These are phyloP conservation scores for Delia radicum DNA, from an alignment of 1,140 invertebrate genomes.

Conservation along the genomic window DNA sequence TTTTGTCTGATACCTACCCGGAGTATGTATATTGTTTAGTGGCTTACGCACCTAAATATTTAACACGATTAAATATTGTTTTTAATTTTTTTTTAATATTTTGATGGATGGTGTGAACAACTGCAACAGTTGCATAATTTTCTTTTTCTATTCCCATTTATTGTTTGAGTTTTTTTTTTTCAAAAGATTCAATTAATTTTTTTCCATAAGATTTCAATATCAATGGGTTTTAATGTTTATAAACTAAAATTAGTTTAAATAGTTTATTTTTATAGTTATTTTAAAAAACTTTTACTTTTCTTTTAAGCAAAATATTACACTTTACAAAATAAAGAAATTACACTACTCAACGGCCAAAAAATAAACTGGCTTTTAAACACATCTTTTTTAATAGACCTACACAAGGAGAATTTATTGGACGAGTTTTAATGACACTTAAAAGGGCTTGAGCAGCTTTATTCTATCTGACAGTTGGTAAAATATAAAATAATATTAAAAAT, in stretches of 20 bases:
- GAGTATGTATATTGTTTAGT: not conserved
- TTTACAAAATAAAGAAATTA: not conserved
- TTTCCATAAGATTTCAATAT: not conserved
- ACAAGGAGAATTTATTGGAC: no score
- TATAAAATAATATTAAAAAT: no score
- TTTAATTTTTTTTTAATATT: not conserved
- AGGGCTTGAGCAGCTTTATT: no score
- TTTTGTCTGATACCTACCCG: not conserved
- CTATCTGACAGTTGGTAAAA: no score
- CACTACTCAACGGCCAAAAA: no score
- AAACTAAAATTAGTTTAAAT: no score
- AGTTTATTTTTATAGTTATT: no score
- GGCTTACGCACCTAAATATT: not conserved
- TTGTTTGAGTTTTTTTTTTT: not conserved
- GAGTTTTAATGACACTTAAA: no score
- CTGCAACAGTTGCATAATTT: not conserved
- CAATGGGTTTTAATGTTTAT: not conserved
- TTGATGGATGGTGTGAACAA: constrained; percentile 1
- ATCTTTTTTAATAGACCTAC: no score
- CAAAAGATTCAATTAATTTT: not conserved
- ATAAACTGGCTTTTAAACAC: no score
- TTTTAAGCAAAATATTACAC: not conserved
- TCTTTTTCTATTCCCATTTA: not conserved
- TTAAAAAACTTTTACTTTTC: not conserved
- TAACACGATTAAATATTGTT: not conserved